Evolutionary conservation across 2,113 vertebrate genomes (phyloP).

Genomic region (Ctenodactylus gundi): DNA sequence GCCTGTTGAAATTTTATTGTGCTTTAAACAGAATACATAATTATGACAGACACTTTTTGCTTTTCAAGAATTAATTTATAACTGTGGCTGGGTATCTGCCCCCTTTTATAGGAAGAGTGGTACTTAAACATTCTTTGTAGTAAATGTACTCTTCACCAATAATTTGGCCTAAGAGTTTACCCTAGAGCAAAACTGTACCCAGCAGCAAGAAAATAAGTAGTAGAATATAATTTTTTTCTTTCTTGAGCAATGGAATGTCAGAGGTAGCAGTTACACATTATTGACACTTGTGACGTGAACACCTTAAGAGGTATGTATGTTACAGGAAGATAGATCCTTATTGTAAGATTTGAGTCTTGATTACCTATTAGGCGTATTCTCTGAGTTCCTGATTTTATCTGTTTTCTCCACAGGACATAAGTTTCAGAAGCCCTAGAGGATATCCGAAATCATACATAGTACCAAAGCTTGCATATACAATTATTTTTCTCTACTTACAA

Average conservation of each 20-base stretch:
- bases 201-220: constrained; percentile 16
- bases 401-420: not conserved
- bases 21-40: constrained; percentile 58
- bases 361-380: not conserved
- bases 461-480: not conserved
- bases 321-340: not conserved
- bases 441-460: not conserved
- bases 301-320: not conserved
- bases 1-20: constrained; percentile 60
- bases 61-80: constrained; percentile 64
- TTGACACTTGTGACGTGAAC: not conserved
- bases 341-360: not conserved
- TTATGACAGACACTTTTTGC: constrained; percentile 48
- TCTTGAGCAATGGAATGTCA: not conserved
- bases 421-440: not conserved
- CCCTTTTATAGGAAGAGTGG: constrained; percentile 35
- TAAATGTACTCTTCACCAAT: constrained; percentile 24
- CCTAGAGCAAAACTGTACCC: not conserved
- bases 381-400: not conserved
- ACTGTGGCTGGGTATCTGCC: constrained; percentile 33
- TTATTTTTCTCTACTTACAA: not conserved
- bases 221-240: not conserved
- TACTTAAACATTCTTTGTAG: constrained; percentile 59
- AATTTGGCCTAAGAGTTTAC: constrained; percentile 48
- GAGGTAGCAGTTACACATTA: not conserved